These are phyloP conservation scores for Eremobia ochroleuca DNA, from an alignment of 2,888 invertebrate species.

Conservation along the genomic window DNA sequence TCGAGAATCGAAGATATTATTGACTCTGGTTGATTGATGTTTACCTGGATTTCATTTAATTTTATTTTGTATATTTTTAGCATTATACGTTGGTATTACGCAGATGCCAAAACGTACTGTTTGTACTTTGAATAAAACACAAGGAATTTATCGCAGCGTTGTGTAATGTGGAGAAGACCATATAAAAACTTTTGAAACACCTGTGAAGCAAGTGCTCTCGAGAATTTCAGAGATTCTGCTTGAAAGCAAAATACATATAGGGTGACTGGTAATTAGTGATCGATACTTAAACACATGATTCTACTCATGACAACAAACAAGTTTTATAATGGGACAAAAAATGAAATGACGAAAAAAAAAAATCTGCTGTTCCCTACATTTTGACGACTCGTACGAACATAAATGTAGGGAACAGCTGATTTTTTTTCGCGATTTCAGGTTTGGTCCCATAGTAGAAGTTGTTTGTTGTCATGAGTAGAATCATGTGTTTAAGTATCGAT, in stretches of 20 bases:
- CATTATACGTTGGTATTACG: background rate
- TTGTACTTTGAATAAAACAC: constrained; percentile 22
- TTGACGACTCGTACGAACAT: too few species aligned
- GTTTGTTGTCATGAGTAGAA: too few species aligned
- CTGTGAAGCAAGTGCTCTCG: constrained; percentile 29
- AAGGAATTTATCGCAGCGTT: constrained; percentile 5
- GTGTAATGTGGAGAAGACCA: constrained; percentile 21
- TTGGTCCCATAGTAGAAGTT: too few species aligned
- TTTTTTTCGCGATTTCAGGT: too few species aligned
- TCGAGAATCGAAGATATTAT: background rate
- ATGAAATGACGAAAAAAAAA: too few species aligned
- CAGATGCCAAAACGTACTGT: background rate
- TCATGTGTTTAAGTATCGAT: too few species aligned
- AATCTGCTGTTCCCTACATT: too few species aligned
- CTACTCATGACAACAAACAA: too few species aligned
- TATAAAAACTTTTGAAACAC: constrained; percentile 47
- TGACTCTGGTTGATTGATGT: background rate
- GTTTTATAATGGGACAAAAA: too few species aligned
- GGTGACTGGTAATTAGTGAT: too few species aligned
- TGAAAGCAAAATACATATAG: constrained; percentile 27
- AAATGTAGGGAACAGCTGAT: too few species aligned
- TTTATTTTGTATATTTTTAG: constrained; percentile 10
- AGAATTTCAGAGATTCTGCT: constrained; percentile 21
- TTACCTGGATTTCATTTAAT: background rate
- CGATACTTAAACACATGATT: too few species aligned